Evolutionary conservation across 2,113 vertebrate genomes (phyloP).

Genomic region (Oreotrochilus melanogaster): DNA sequence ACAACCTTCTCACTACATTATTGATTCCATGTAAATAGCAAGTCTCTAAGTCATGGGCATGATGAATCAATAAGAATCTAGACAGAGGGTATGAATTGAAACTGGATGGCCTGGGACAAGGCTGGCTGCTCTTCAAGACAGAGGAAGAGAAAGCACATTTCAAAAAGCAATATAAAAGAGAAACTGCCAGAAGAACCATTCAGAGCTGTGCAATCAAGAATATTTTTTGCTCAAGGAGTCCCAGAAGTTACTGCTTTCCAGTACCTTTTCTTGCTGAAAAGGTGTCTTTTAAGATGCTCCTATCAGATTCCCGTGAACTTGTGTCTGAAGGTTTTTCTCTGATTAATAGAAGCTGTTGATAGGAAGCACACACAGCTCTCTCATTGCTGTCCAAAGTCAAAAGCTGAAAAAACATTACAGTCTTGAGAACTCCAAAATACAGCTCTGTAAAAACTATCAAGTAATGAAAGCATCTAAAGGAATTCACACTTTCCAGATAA

Average conservation of each 20-base stretch:
- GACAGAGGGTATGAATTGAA: constrained; percentile 40
- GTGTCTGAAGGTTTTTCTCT: background rate
- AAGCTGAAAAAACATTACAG: background rate
- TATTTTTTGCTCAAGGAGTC: constrained; percentile 3
- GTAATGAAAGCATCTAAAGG: background rate
- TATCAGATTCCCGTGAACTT: background rate
- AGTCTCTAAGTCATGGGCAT: constrained; percentile 33
- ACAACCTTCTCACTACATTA: constrained; percentile 29
- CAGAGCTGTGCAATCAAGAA: background rate
- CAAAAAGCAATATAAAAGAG: background rate
- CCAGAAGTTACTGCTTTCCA: background rate
- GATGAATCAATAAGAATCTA: constrained; percentile 64
- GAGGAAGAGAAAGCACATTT: background rate
- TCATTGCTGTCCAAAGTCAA: background rate
- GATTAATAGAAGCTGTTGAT: background rate
- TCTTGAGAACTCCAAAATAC: background rate
- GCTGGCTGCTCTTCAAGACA: background rate
- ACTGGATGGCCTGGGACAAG: constrained; percentile 8
- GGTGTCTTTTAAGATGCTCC: background rate
- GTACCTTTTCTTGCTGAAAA: background rate
- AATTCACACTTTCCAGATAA: background rate
- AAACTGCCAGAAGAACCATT: background rate
- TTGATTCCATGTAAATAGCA: constrained; percentile 55
- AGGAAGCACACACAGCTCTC: background rate
- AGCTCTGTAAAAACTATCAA: background rate